Conservation (phyloP, 2,113 vertebrate species). For the Neofelis nebulosa region DNA sequence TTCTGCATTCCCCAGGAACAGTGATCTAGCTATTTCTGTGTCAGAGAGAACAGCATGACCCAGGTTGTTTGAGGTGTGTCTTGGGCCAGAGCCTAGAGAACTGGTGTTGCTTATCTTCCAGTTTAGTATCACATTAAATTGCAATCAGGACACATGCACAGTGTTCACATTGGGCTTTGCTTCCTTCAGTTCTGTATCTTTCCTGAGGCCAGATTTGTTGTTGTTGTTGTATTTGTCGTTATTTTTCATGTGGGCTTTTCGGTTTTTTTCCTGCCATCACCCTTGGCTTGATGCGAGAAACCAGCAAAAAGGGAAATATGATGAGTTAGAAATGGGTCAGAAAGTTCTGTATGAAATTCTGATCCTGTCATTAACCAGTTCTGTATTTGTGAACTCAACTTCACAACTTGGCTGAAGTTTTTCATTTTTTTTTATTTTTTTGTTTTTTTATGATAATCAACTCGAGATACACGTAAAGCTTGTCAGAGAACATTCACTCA, state of each 20-base stretch:
- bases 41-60: background rate
- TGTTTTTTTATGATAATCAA: background rate
- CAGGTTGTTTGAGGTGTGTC: background rate
- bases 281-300: background rate
- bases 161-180: background rate
- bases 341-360: background rate
- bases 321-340: background rate
- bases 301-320: background rate
- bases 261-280: background rate
- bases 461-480: background rate
- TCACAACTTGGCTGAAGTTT: too few relatives aligned
- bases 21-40: background rate
- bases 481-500: background rate
- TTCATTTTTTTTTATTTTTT: too few relatives aligned
- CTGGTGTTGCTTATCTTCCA: background rate
- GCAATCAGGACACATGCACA: background rate
- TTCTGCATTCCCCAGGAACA: background rate
- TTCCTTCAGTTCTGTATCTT: background rate
- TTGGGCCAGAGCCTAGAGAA: slow-evolving; percentile 10
- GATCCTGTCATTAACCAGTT: background rate
- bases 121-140: background rate
- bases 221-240: background rate
- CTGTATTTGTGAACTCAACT: background rate
- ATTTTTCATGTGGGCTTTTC: background rate
- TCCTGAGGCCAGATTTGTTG: background rate